Conservation (phyloP, 2,113 vertebrate genomes). For the Gymnobelideus leadbeateri region DNA sequence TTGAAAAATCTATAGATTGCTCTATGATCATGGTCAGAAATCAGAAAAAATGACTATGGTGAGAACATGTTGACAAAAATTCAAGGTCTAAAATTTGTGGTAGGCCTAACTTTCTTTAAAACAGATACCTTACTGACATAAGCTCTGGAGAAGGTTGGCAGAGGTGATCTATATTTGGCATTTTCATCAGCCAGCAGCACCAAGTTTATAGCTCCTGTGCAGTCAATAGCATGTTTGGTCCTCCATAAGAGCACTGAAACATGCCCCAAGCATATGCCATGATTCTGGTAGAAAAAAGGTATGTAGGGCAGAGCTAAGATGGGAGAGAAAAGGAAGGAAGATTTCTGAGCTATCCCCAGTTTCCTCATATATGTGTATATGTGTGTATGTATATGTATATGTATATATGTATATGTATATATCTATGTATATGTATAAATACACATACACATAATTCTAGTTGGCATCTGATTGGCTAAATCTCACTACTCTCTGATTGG, state of each 20-base stretch:
- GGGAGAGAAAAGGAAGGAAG: no score
- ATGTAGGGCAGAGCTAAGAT: constrained; percentile 65
- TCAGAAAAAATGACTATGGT: constrained; percentile 96
- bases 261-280: constrained; percentile 98
- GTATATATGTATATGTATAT: no score
- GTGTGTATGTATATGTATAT: no score
- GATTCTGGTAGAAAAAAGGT: constrained; percentile 96
- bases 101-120: constrained; percentile 99
- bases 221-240: constrained; percentile 98
- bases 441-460: no score
- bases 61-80: constrained; percentile 97
- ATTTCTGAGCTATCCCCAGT: no score
- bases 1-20: constrained; percentile 95
- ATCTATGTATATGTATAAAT: no score
- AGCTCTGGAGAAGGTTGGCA: constrained; percentile 95
- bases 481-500: no score
- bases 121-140: constrained; percentile 96
- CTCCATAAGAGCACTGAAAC: constrained; percentile 98
- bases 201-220: constrained; percentile 98
- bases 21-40: constrained; percentile 98
- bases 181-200: constrained; percentile 98
- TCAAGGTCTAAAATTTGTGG: constrained; percentile 96
- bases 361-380: no score
- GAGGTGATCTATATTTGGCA: constrained; percentile 95
- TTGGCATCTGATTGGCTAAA: no score